Conservation (phyloP, 1,140 invertebrate genomes). For the Saccostrea glomerata region DNA sequence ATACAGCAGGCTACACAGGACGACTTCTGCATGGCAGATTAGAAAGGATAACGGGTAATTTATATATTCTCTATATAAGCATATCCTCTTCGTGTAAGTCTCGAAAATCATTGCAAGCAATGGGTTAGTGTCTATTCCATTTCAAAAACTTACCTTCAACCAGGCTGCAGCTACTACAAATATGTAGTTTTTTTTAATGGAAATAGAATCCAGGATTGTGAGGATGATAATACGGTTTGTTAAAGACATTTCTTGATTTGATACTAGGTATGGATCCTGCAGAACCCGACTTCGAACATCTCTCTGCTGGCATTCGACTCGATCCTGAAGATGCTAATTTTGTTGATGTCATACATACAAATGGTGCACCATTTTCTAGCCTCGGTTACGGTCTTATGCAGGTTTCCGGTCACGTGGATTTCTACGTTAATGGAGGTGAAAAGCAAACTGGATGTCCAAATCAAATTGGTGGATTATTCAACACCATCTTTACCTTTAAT, state of each 20-base stretch:
- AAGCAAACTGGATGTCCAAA: slow-evolving; percentile 71
- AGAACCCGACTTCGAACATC: slow-evolving; percentile 93
- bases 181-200: too few relatives aligned
- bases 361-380: slow-evolving; percentile 83
- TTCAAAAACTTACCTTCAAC: too few relatives aligned
- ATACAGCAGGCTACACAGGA: slow-evolving; percentile 72
- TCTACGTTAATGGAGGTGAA: slow-evolving; percentile 82
- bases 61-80: too few relatives aligned
- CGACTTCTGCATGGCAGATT: slow-evolving; percentile 74
- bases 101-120: too few relatives aligned
- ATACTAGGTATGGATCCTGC: slow-evolving; percentile 70
- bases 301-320: slow-evolving; percentile 88
- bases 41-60: slow-evolving; percentile 85
- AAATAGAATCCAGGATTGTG: background rate
- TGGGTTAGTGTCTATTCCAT: too few relatives aligned
- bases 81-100: too few relatives aligned
- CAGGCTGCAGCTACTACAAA: too few relatives aligned
- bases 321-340: slow-evolving; percentile 89
- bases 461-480: slow-evolving; percentile 14
- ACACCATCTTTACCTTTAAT: slow-evolving; percentile 7
- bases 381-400: slow-evolving; percentile 82
- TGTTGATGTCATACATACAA: slow-evolving; percentile 89
- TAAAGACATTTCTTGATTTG: background rate
- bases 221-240: too few relatives aligned
- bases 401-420: slow-evolving; percentile 87